Conservation (phyloP, 2,113 vertebrate genomes). For the Chamaetylas fuelleborni region DNA sequence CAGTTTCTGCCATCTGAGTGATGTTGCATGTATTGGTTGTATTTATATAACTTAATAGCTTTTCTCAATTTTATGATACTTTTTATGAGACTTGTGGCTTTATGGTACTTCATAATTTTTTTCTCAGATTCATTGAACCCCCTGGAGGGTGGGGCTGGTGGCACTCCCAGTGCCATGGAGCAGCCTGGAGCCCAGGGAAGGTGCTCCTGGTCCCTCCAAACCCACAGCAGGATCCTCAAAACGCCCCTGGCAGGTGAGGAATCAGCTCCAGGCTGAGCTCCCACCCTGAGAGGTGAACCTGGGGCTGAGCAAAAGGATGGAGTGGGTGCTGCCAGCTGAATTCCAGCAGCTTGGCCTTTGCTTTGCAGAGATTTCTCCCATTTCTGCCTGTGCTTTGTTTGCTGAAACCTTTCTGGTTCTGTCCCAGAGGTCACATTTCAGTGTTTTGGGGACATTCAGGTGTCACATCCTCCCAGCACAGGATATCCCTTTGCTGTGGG, state of each 20-base stretch:
- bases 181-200: background rate
- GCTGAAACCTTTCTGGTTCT: background rate
- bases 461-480: background rate
- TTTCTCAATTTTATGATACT: slow-evolving; percentile 78
- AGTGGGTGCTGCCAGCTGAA: background rate
- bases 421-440: accelerated
- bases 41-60: slow-evolving; percentile 82
- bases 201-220: background rate
- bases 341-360: background rate
- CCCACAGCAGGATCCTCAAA: background rate
- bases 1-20: slow-evolving; percentile 71
- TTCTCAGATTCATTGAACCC: slow-evolving; percentile 72
- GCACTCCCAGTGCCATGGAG: background rate
- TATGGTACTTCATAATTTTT: slow-evolving; percentile 77
- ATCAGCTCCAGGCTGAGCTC: background rate
- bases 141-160: slow-evolving; percentile 57
- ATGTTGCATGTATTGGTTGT: slow-evolving; percentile 73
- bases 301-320: background rate
- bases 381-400: background rate
- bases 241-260: background rate
- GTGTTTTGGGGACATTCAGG: accelerated
- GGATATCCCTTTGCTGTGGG: accelerated
- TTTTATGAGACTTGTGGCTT: slow-evolving; percentile 77
- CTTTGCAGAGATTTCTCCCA: accelerated
- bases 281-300: accelerated